A percentile compares a stretch with the other conserved stretches of the same genome.
These are phyloP conservation scores for Peromyscus attwateri DNA, from an alignment of 2,797 vertebrate genomes.

Conservation along the genomic window DNA sequence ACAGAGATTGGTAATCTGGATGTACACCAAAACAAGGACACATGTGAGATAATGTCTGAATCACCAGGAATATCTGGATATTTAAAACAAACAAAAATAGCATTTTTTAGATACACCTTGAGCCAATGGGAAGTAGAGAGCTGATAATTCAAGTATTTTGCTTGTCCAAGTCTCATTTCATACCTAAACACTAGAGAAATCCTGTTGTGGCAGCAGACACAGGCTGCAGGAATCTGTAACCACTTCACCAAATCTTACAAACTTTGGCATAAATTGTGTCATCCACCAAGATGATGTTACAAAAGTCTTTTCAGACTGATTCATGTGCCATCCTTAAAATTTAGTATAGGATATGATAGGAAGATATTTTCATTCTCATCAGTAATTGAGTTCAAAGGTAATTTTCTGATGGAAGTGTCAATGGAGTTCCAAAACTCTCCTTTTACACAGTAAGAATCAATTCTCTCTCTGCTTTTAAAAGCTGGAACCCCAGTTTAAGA, in stretches of 20 bases:
- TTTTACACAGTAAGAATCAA: conserved; percentile 10
- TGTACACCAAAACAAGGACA: neutral
- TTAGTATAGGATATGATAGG: neutral
- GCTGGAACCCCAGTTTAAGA: neutral
- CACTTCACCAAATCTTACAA: neutral
- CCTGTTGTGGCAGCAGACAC: neutral
- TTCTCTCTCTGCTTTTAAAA: neutral
- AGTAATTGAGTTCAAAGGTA: neutral
- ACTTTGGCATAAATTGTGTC: neutral
- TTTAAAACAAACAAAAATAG: neutral
- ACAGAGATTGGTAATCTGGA: neutral
- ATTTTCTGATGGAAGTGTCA: conserved; percentile 16
- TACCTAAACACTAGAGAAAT: neutral
- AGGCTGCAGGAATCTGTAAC: neutral
- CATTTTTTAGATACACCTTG: neutral
- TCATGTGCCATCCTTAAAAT: neutral
- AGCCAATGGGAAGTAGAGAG: neutral
- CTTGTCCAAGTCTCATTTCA: neutral
- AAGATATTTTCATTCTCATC: neutral
- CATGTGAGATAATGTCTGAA: neutral
- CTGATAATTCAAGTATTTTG: neutral
- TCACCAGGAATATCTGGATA: neutral
- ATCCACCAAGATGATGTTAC: neutral
- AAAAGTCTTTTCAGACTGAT: neutral
- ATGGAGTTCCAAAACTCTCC: neutral